phyloP scores from a whole-genome alignment of 2,113 vertebrate species.

The Saguinus imperator region DNA sequence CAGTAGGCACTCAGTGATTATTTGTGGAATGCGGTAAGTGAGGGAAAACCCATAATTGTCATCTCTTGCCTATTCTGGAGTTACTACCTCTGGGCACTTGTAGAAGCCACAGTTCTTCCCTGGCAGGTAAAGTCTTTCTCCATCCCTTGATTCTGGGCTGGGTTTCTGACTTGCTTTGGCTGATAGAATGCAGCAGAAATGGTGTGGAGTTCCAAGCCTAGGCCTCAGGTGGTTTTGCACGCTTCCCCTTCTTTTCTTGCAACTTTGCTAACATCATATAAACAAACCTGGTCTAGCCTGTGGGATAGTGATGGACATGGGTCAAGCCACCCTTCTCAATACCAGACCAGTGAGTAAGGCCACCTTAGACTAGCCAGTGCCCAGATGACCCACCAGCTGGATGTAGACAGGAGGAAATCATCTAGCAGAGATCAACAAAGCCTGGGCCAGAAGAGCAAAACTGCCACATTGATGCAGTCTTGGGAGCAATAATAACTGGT shows the following conservation, averaged over 20 bases:
- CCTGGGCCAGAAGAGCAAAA: too few species aligned
- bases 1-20: not conserved
- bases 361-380: not conserved
- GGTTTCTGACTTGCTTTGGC: not conserved
- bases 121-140: not conserved
- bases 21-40: not conserved
- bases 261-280: not conserved
- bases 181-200: not conserved
- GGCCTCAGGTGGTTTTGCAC: not conserved
- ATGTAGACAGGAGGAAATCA: not conserved
- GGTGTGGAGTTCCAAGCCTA: not conserved
- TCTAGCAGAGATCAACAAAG: not conserved
- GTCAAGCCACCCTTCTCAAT: not conserved
- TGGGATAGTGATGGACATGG: not conserved
- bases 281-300: not conserved
- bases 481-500: not conserved
- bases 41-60: not conserved
- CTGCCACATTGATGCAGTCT: not conserved
- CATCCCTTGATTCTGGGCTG: not conserved
- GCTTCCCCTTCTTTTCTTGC: not conserved
- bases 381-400: not conserved
- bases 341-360: not conserved
- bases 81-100: not conserved
- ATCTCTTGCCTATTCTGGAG: not conserved
- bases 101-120: not conserved